Conservation (phyloP, 2,113 vertebrate species). For the Cephalopholis sonnerati region DNA sequence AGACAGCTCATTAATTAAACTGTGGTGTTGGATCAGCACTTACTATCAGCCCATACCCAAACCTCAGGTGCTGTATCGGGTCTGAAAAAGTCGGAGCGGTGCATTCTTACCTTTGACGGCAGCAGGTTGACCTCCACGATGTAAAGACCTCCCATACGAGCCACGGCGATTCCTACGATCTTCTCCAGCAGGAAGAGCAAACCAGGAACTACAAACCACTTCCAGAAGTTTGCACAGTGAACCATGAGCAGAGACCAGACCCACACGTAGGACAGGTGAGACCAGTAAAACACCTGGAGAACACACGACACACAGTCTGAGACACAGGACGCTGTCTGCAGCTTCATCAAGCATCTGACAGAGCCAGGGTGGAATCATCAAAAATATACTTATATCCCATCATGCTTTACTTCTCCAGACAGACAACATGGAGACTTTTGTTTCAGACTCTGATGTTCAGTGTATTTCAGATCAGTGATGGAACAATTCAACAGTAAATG, state of each 20-base stretch:
- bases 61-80: too few species aligned
- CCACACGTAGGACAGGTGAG: constrained; percentile 89
- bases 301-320: not conserved
- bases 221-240: constrained; percentile 94
- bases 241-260: constrained; percentile 90
- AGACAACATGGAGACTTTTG: not conserved
- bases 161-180: constrained; percentile 79
- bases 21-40: too few species aligned
- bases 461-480: too few species aligned
- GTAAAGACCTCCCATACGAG: constrained; percentile 83
- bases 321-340: too few species aligned
- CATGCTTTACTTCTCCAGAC: not conserved
- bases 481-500: too few species aligned
- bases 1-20: too few species aligned
- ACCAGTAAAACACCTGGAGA: constrained; percentile 92
- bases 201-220: constrained; percentile 91
- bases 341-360: too few species aligned
- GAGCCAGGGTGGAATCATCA: too few species aligned
- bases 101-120: constrained; percentile 87
- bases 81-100: too few species aligned
- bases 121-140: constrained; percentile 91
- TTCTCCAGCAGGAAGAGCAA: constrained; percentile 90
- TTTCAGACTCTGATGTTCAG: too few species aligned
- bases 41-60: too few species aligned
- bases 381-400: too few species aligned